phyloP scores from a whole-genome alignment of 1,140 invertebrate species.

The Tyrophagus putrescentiae region DNA sequence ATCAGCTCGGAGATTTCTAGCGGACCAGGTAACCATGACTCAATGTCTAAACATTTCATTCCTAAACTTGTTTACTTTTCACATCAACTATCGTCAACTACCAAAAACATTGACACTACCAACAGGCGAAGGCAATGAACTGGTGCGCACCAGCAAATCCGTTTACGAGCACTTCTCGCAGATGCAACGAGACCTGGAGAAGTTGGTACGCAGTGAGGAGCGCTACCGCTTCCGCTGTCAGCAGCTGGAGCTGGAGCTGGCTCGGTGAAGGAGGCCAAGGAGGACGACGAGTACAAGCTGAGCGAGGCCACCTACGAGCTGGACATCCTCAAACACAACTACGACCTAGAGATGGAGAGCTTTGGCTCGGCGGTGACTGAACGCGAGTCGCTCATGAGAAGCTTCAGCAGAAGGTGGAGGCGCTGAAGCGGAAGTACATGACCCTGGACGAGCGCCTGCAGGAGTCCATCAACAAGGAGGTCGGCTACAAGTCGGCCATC shows the following conservation, averaged over 20 bases:
- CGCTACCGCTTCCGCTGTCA: not conserved
- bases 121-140: not conserved
- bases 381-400: slow-evolving; percentile 14
- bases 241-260: slow-evolving; percentile 2
- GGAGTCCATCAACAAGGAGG: not conserved
- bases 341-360: slow-evolving; percentile 10
- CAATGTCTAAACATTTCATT: too few species aligned
- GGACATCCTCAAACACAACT: slow-evolving; percentile 17
- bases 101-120: not conserved
- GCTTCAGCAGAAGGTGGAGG: slow-evolving; percentile 9
- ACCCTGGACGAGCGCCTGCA: not conserved
- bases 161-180: not conserved
- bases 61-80: too few species aligned
- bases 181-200: slow-evolving; percentile 5
- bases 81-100: not conserved
- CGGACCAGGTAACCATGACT: too few species aligned
- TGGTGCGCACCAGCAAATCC: not conserved
- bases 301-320: slow-evolving; percentile 9
- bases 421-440: not conserved
- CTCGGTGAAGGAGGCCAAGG: not conserved
- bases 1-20: too few species aligned
- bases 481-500: not conserved
- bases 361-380: slow-evolving; percentile 2
- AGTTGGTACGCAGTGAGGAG: not conserved
- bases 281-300: slow-evolving; percentile 3